Evolutionary conservation across 2,113 vertebrate species (phyloP), one percentile per base, ranked within the genome.

Genomic region (Suricata suricatta): DNA sequence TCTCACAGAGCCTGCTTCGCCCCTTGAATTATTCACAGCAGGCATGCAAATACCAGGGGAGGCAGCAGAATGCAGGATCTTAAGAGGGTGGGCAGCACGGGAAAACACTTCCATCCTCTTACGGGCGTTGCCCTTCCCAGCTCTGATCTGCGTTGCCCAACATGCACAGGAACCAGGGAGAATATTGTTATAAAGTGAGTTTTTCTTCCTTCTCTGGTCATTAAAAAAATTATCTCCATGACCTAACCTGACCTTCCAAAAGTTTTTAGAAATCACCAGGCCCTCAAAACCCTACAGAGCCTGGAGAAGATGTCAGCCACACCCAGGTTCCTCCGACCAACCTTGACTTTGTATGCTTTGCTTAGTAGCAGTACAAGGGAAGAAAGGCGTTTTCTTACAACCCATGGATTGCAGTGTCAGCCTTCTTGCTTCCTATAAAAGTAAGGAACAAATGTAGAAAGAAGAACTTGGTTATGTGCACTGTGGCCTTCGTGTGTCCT

Each of bases 21-120:
- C 97, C 96, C 96, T 97, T 97, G 96, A 98, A 98, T 98, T 96
- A 98, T 98, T 98, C 98, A 98, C 98, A 98, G 93, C 89, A 96
- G 97, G 98, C 97, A 93, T 96, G 84, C 98, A 92, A 80, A 68
- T 47, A 68, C 94, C 4, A 83, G 88, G 63, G 84, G 88, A 85
- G 68, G 79, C 44, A 5, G 96, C 16, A 17, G 27, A 95, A 90
- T 0, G n/a, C 8, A 33, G 63, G 1, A 97, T 97, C 90, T 96
- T 81, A 81, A 74, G 47, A 69, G 2, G 16, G 27, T 9, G 11
- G 52, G 76, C 63, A 96, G 35, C 84, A 12, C 25, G 2, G 25
- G 33, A 94, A 25, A 8, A 31, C 10, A 27, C 25, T 35, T 50
- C 83, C 17, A 11, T 44, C 23, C 33, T 64, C 50, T 72, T 6